Percentiles rank a stretch among this genome's conserved stretches.
Conservation (phyloP, 2,888 invertebrate genomes). For the Pterostichus niger region DNA sequence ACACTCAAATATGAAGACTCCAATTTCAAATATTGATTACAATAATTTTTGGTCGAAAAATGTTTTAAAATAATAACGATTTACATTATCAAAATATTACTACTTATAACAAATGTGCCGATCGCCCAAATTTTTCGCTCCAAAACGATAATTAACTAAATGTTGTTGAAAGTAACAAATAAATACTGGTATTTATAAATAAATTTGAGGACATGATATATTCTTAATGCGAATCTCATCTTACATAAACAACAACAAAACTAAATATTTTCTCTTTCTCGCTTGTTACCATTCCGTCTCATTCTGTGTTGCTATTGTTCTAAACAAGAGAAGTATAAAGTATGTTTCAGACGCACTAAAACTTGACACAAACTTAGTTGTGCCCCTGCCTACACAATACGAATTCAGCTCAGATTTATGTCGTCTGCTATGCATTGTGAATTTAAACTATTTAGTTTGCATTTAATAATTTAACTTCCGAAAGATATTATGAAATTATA, state of each 20-base stretch:
- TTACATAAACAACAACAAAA: background rate
- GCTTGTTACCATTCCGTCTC: background rate
- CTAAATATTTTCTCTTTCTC: background rate
- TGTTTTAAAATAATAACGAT: no score
- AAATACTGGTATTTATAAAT: no score
- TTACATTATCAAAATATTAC: no score
- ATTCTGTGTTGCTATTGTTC: conserved; percentile 19
- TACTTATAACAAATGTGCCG: no score
- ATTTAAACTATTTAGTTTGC: conserved; percentile 44
- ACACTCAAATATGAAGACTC: no score
- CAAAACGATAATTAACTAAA: no score
- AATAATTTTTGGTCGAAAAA: no score
- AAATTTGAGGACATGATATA: no score
- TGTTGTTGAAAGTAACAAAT: no score
- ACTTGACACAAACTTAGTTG: conserved; percentile 40
- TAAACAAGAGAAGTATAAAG: conserved; percentile 31
- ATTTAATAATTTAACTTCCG: conserved; percentile 3
- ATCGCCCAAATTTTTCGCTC: no score
- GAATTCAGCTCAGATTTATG: conserved; percentile 28
- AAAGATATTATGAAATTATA: conserved; percentile 6
- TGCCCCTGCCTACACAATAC: background rate
- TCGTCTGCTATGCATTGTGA: conserved; percentile 7
- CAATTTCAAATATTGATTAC: no score
- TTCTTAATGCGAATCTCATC: no score
- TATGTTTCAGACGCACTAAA: conserved; percentile 47